Percentiles rank a stretch among this genome's conserved stretches.
phyloP scores from a whole-genome alignment of 2,113 vertebrate genomes.

The Saguinus midas region DNA sequence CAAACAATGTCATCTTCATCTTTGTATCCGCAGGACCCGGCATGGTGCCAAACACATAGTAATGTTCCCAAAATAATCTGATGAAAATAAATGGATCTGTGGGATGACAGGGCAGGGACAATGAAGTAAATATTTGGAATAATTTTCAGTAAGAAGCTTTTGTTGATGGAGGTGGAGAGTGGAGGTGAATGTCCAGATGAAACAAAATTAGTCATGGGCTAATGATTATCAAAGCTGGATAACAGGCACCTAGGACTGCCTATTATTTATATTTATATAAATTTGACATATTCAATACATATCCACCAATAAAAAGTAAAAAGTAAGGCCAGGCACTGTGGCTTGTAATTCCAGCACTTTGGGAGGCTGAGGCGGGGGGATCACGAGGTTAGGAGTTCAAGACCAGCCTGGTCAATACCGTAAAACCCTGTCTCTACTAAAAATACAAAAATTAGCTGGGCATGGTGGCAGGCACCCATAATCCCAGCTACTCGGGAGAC shows the following conservation, averaged over 20 bases:
- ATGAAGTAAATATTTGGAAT: background rate
- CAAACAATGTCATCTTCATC: constrained; percentile 58
- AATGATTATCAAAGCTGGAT: background rate
- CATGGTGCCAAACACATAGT: background rate
- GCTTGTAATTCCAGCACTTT: too few relatives aligned
- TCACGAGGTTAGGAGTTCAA: too few relatives aligned
- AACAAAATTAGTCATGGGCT: background rate
- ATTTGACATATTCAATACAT: background rate
- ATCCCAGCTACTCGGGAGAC: too few relatives aligned
- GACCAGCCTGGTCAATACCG: too few relatives aligned
- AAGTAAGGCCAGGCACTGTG: background rate
- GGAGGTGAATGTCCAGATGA: background rate
- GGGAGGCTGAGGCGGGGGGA: too few relatives aligned
- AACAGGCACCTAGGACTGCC: background rate
- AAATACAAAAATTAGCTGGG: too few relatives aligned
- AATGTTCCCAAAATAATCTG: background rate
- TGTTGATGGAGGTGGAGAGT: background rate
- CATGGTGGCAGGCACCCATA: too few relatives aligned
- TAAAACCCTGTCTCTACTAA: too few relatives aligned
- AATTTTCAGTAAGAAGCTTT: background rate
- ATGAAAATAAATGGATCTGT: background rate
- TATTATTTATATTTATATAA: background rate
- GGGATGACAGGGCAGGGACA: background rate
- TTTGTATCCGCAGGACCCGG: background rate
- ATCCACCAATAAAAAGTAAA: background rate